Base-by-base conservation (phyloP, 2,113 vertebrate genomes). In the Macrotus californicus region DNA sequence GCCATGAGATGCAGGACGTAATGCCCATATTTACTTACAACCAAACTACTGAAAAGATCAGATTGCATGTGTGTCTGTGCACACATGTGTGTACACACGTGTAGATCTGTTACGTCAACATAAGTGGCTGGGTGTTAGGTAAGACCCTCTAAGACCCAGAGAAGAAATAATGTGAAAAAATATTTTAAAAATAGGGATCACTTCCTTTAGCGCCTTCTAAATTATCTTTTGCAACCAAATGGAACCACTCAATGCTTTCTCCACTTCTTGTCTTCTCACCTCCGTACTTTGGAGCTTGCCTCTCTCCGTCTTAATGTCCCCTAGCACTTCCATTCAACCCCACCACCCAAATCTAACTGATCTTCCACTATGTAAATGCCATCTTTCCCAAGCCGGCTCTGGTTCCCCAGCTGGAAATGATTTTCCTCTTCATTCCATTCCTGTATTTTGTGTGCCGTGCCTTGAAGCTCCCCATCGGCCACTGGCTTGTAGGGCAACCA, bases 361-460 rank as follows among this genome's bases (percentile, higher is more conserved):
- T 36, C 56, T 92, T 72, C 69, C 22, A 41, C 41, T 89, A 61
- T 52, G 73, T 9, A 81, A 81, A 81, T 59, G 36, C 41, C 19
- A n/a, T 50, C 77, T 73, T 89, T 54, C 52, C 46, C 13, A 66
- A 93, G 22, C 43, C 36, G 80, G 66, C 59, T 93, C 29, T n/a
- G 34, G 81, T 43, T 89, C 61, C 61, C 22, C 34, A 66, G 36
- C 31, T 46, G 43, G 54, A 95, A 94, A 70, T 59, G 12, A 31
- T 77, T 89, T 91, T 67, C 77, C 83, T 75, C 73, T 81, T 46
- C 84, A 70, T 79, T 88, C 41, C 93, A 4, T 41, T 84, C 61
- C n/a, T 64, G 26, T 11, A 59, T 7, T 84, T 87, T 79, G 54
- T 54, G 64, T 67, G 43, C 72, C 43, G 66, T 39, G 76, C 52